A percentile compares a stretch with the other conserved stretches of the same genome.
Conservation (phyloP, 2,113 vertebrate species). For the Anser brachyrhynchus region DNA sequence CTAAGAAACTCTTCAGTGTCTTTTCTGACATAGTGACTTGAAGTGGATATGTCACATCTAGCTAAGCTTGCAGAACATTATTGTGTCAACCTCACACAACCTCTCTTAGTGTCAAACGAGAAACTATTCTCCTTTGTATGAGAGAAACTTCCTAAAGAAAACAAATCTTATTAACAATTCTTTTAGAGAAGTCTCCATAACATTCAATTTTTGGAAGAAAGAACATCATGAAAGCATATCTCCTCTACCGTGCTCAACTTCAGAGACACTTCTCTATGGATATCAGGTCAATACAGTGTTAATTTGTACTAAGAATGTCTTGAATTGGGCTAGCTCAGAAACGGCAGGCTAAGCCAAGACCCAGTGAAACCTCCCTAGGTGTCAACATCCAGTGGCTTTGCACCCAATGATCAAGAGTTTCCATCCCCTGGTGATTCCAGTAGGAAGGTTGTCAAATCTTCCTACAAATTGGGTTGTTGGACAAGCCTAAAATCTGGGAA, state of each 20-base stretch:
- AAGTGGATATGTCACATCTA: background rate
- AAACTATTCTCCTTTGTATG: background rate
- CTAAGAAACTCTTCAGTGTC: background rate
- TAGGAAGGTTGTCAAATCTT: background rate
- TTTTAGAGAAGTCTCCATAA: background rate
- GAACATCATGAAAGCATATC: background rate
- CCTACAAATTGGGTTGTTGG: background rate
- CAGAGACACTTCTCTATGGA: background rate
- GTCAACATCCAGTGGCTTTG: background rate
- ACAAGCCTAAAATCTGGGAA: background rate
- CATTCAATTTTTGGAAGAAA: accelerated
- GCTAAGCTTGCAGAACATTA: background rate
- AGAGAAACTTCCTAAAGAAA: background rate
- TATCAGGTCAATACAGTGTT: background rate
- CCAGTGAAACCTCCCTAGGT: background rate
- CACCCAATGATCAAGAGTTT: accelerated
- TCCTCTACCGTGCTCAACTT: background rate
- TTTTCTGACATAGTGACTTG: background rate
- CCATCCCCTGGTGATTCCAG: background rate
- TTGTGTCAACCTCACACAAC: background rate
- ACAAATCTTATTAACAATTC: background rate
- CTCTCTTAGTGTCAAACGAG: background rate
- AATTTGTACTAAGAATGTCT: background rate
- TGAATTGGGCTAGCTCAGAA: background rate
- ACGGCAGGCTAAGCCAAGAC: background rate